phyloP scores from a whole-genome alignment of 2,797 vertebrate species.

The Crax fasciolata region DNA sequence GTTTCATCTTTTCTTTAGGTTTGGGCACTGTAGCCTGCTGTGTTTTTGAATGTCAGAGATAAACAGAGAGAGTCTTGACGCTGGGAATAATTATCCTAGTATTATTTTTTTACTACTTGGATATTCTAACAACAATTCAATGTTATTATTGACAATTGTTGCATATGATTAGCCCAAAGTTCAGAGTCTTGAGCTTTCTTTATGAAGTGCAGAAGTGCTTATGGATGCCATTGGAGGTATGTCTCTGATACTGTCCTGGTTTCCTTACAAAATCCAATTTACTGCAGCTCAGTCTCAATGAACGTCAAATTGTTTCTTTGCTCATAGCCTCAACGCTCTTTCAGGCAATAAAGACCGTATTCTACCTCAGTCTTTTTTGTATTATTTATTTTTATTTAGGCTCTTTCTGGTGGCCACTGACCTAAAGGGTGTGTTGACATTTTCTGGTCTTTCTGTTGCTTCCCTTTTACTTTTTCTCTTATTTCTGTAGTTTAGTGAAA shows the following conservation, averaged over 20 bases:
- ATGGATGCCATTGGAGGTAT: background rate
- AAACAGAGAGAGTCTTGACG: background rate
- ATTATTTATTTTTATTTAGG: too few relatives aligned
- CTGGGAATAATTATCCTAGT: background rate
- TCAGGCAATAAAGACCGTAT: background rate
- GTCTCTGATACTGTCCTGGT: background rate
- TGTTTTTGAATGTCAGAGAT: background rate
- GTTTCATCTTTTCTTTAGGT: background rate
- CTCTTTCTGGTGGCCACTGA: background rate
- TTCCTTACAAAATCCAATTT: background rate
- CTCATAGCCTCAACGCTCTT: background rate
- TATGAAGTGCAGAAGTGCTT: background rate
- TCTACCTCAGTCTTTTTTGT: background rate
- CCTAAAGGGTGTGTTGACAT: background rate
- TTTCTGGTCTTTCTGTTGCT: background rate
- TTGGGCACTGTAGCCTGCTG: background rate
- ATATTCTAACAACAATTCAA: background rate
- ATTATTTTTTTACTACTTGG: background rate
- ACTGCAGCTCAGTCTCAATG: background rate
- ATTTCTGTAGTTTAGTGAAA: background rate
- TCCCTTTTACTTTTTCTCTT: background rate
- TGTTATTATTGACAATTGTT: background rate
- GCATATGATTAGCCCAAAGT: background rate
- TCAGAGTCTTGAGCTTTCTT: background rate
- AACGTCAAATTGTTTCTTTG: background rate